These are phyloP conservation scores for Branchipolynoe longqiensis DNA, from an alignment of 2,888 invertebrate species.

Conservation along the genomic window DNA sequence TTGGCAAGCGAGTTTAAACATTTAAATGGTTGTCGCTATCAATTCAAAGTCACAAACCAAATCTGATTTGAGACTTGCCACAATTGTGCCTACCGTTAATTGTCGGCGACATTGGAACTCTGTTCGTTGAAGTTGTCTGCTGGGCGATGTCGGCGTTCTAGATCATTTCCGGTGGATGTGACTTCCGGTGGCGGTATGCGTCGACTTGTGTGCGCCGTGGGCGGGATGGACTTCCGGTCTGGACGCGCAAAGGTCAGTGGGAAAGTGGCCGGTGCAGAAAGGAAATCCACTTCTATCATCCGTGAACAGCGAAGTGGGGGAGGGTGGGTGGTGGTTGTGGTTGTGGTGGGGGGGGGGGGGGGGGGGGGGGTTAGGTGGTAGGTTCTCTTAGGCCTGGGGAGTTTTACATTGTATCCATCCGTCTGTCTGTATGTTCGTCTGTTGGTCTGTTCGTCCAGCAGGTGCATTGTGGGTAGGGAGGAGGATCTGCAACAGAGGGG, in stretches of 20 bases:
- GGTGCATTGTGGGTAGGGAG: no score
- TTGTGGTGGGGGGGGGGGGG: neutral
- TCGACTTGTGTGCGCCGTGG: no score
- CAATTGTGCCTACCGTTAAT: no score
- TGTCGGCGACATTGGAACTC: no score
- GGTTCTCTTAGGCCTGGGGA: neutral
- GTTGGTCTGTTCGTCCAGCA: no score
- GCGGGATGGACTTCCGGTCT: constrained; percentile 11
- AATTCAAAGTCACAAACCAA: no score
- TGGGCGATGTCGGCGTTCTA: constrained; percentile 19
- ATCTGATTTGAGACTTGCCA: no score
- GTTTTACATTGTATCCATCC: constrained; percentile 24
- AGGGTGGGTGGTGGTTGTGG: neutral
- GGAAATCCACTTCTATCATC: constrained; percentile 45
- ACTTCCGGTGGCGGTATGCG: neutral
- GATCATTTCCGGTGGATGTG: constrained; percentile 5
- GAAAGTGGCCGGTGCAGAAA: neutral
- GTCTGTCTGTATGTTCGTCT: no score
- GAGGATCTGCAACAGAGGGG: constrained; percentile 30
- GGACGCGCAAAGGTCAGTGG: constrained; percentile 4
- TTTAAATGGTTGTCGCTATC: no score
- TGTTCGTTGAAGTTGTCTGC: no score
- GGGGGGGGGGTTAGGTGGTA: neutral
- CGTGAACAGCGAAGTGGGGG: neutral
- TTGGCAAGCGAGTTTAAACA: no score